Percentiles rank a stretch among this genome's conserved stretches.
phyloP scores from a whole-genome alignment of 2,113 vertebrate species.

The Xiphorhynchus elegans region DNA sequence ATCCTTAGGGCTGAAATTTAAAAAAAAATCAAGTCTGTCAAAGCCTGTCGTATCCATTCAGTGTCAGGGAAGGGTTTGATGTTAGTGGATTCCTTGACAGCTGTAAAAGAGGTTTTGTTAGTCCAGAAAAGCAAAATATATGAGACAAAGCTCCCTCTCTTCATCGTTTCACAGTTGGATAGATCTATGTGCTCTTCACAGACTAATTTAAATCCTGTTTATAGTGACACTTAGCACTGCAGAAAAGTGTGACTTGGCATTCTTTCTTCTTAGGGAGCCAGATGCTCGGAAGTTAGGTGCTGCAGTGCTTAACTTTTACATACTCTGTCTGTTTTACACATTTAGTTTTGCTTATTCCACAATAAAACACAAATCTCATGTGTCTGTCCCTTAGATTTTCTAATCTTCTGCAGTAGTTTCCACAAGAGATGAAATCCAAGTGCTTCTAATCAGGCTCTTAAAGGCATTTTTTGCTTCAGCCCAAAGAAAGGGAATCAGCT shows the following conservation, averaged over 20 bases:
- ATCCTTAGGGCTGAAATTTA: not conserved
- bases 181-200: not conserved
- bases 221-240: not conserved
- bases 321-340: not conserved
- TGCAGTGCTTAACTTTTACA: not conserved
- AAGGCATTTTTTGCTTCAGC: not conserved
- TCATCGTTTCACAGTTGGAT: not conserved
- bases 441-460: not conserved
- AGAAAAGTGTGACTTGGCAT: not conserved
- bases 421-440: not conserved
- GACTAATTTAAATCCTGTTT: not conserved
- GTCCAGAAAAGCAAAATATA: not conserved
- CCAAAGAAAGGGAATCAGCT: not conserved
- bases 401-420: not conserved
- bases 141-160: not conserved
- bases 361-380: not conserved
- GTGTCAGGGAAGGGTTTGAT: not conserved
- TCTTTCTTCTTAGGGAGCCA: not conserved
- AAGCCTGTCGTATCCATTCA: not conserved
- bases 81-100: not conserved
- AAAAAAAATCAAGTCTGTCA: not conserved
- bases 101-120: not conserved
- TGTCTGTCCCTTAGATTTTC: not conserved
- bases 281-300: not conserved
- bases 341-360: not conserved